These are phyloP conservation scores for Plectropomus leopardus DNA, from an alignment of 2,113 vertebrate genomes.

Conservation along the genomic window DNA sequence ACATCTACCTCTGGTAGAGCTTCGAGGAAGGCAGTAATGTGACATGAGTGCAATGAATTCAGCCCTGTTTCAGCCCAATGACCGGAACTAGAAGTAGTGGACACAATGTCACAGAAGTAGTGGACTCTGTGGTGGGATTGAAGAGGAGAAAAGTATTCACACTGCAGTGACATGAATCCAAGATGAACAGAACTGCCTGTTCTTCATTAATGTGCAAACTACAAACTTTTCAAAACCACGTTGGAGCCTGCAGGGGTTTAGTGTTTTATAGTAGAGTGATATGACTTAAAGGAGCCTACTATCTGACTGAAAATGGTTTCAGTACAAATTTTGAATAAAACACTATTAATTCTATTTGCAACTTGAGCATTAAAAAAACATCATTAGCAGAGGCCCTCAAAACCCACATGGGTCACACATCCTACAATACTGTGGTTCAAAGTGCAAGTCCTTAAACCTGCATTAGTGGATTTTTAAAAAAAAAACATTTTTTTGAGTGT, in stretches of 20 bases:
- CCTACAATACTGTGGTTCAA: not conserved
- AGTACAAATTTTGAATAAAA: not conserved
- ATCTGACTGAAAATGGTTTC: not conserved
- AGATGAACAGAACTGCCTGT: not conserved
- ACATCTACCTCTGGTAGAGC: too few relatives aligned
- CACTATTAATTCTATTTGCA: not conserved
- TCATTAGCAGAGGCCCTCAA: not conserved
- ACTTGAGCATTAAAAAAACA: not conserved
- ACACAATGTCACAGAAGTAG: not conserved
- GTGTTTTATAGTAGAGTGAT: not conserved
- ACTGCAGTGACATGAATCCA: not conserved
- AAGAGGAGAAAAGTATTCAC: not conserved
- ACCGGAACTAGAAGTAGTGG: not conserved
- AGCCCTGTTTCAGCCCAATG: not conserved
- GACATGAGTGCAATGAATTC: not conserved
- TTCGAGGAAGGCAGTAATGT: not conserved
- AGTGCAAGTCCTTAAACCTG: not conserved
- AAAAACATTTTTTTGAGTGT: not conserved
- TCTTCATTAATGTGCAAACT: not conserved
- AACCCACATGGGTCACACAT: conserved; percentile 6
- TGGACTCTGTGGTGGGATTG: not conserved
- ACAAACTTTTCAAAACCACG: not conserved
- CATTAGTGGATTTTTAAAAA: not conserved
- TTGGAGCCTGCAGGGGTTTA: not conserved
- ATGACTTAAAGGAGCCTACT: not conserved